phyloP scores from a whole-genome alignment of 2,888 invertebrate genomes.

The Chrysolina haemoptera region DNA sequence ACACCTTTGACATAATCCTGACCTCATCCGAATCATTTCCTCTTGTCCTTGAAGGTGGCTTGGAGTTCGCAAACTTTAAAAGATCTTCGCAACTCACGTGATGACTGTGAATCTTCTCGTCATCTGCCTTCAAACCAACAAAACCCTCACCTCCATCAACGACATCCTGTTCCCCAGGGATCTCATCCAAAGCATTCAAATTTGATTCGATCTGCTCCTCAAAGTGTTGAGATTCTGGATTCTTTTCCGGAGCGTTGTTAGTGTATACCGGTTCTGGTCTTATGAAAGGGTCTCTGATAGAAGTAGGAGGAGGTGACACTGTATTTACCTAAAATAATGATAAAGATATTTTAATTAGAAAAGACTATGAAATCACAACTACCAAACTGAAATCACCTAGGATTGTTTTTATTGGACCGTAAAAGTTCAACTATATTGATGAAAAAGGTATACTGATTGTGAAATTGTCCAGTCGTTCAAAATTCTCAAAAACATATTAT shows the following conservation, averaged over 20 bases:
- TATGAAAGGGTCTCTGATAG: slow-evolving; percentile 57
- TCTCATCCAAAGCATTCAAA: slow-evolving; percentile 75
- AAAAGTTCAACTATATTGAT: too few relatives aligned
- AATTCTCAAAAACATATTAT: too few relatives aligned
- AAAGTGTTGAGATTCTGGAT: slow-evolving; percentile 70
- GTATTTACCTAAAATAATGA: slow-evolving; percentile 66
- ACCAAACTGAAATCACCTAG: too few relatives aligned
- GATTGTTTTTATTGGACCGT: too few relatives aligned
- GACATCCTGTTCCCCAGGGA: slow-evolving; percentile 66
- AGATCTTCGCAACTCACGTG: slow-evolving; percentile 94
- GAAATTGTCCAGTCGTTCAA: too few relatives aligned
- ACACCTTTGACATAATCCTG: slow-evolving; percentile 90
- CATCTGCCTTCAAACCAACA: slow-evolving; percentile 48
- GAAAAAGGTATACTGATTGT: too few relatives aligned
- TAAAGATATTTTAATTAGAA: too few relatives aligned
- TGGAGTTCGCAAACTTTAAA: slow-evolving; percentile 88
- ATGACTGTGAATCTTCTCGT: slow-evolving; percentile 72
- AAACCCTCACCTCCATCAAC: slow-evolving; percentile 55
- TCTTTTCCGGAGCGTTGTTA: slow-evolving; percentile 64
- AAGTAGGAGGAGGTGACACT: slow-evolving; percentile 62
- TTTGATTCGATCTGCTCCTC: slow-evolving; percentile 77
- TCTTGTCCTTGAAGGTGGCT: slow-evolving; percentile 85
- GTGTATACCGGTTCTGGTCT: slow-evolving; percentile 61
- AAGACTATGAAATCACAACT: too few relatives aligned
- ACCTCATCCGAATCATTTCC: slow-evolving; percentile 94